Evolutionary conservation across 2,113 vertebrate species (phyloP).

Genomic region (Actinemys pallida): DNA sequence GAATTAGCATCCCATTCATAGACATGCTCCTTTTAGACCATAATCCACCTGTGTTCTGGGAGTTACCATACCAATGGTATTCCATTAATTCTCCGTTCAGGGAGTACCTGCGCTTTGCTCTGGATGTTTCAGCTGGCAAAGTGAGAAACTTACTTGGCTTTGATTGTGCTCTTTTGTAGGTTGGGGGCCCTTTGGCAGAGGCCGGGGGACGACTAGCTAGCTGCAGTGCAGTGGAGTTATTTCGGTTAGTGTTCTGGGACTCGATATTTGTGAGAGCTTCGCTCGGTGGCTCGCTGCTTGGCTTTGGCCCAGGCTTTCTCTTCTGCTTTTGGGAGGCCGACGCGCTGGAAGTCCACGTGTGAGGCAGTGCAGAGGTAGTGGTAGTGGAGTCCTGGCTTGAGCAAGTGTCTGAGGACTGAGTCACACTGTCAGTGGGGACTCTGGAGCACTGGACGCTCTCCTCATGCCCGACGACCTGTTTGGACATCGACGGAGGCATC

Average conservation of each 20-base stretch:
- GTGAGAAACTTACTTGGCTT: constrained; percentile 93
- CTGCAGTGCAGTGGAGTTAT: constrained; percentile 94
- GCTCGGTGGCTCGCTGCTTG: constrained; percentile 69
- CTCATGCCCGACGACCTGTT: constrained; percentile 87
- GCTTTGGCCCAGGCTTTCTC: constrained; percentile 87
- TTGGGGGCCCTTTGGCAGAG: constrained; percentile 78
- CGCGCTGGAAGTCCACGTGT: constrained; percentile 87
- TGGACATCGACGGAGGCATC: constrained; percentile 88
- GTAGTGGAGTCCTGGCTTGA: constrained; percentile 87
- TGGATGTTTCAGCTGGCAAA: constrained; percentile 85
- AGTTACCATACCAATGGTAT: constrained; percentile 75
- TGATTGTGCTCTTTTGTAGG: constrained; percentile 84
- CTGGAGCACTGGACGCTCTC: constrained; percentile 86
- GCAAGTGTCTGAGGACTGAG: constrained; percentile 82
- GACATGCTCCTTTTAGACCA: constrained; percentile 91
- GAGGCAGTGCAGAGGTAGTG: constrained; percentile 87
- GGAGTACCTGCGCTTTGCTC: constrained; percentile 88
- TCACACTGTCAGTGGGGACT: constrained; percentile 75
- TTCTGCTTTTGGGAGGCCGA: constrained; percentile 88
- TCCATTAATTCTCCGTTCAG: constrained; percentile 86
- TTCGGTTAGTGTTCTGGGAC: constrained; percentile 95
- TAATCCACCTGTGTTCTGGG: constrained; percentile 76
- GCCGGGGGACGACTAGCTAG: constrained; percentile 57
- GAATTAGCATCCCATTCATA: constrained; percentile 89
- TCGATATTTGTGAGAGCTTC: constrained; percentile 83